These are phyloP conservation scores for Myotis myotis DNA, from an alignment of 2,797 vertebrate genomes.

Conservation along the genomic window DNA sequence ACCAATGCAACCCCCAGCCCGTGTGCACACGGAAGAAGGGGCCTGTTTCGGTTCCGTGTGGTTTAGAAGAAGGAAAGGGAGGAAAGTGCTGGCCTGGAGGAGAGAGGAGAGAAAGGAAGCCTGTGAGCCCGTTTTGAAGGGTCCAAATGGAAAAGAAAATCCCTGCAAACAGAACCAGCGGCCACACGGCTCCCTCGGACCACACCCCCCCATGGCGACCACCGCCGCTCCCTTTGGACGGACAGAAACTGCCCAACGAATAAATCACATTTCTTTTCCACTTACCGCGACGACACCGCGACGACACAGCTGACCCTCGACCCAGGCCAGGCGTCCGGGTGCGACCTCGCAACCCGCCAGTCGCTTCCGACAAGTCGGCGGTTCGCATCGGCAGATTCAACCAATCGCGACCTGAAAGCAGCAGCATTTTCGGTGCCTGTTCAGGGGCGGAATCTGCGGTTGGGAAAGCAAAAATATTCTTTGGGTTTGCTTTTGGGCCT, in stretches of 20 bases:
- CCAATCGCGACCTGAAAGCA: no score
- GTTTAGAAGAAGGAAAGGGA: background rate
- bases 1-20: background rate
- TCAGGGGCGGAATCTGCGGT: background rate
- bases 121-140: background rate
- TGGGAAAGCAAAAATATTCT: background rate
- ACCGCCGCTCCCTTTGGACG: accelerated
- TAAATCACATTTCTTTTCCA: background rate
- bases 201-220: background rate
- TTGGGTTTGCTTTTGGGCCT: background rate
- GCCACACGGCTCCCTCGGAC: accelerated
- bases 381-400: background rate
- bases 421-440: background rate
- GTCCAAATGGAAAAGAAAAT: background rate
- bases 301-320: background rate
- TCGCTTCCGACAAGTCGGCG: background rate
- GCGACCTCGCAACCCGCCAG: accelerated
- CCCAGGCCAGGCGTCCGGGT: background rate
- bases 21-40: background rate
- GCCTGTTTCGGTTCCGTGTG: background rate
- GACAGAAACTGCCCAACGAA: background rate
- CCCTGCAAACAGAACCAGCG: background rate
- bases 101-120: background rate
- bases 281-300: background rate
- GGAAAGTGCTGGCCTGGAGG: background rate